Evolutionary conservation across 2,888 invertebrate species (phyloP), one percentile per base, ranked within the genome.

Genomic region (Oligia latruncula): DNA sequence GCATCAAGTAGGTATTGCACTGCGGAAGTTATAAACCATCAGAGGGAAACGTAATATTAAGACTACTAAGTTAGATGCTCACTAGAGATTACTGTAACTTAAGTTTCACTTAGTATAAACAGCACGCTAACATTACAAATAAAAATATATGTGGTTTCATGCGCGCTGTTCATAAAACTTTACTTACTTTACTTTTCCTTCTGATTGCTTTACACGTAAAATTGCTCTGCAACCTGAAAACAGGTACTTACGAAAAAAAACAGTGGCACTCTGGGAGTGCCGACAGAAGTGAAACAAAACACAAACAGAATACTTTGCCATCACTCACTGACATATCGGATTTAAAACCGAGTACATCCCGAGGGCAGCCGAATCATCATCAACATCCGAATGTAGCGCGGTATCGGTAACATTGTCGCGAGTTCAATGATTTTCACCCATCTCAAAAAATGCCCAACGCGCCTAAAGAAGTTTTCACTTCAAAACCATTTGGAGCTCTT

Each of bases 51-150:
- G 60, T 55, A 43, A 49, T 9, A 71, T 23, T 70, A 55, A 71
- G 70, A 79, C 52, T 15, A 73, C 55, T n/a, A 43, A 81, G 29
- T 62, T 62, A 62, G 83, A 85, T 83, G 43, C 52, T 11, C 4
- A 72, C 46, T 40, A 49, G 29, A 75, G 76, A 75, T 73, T n/a
- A 85, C 60, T 40, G 62, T 49, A 55, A 72, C 67, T 60, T 60
- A 76, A 43, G 65, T 85, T 83, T 83, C 82, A 85, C 82, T 66
- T 46, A 17, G 20, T 79, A 35, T 66, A 58, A 60, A 55, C 40
- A 55, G 17, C 55, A 55, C 74, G 60, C 68, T 66, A 81, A 79
- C 67, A 58, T 67, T 2, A 71, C 60, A 66, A 75, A 75, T 62
- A 75, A 67, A 40, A 29, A 82, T n/a, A 35, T 13, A 2, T 5